phyloP scores from a whole-genome alignment of 2,888 invertebrate genomes.

The Margaritifera margaritifera region DNA sequence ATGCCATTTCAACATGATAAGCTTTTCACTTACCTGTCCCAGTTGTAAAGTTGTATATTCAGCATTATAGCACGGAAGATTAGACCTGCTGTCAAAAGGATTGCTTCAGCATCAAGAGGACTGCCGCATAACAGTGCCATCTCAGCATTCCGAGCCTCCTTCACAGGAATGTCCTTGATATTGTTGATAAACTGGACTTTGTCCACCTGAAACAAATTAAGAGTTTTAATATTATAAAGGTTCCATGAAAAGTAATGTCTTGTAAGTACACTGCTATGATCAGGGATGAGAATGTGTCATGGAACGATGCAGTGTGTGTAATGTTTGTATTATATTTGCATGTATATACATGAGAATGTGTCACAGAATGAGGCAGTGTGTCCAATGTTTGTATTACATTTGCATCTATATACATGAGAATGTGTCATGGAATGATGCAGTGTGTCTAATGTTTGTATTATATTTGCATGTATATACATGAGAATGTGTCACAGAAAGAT shows the following conservation, averaged over 20 bases:
- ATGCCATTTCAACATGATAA: not conserved
- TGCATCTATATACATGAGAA: too few species aligned
- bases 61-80: conserved; percentile 82
- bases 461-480: too few species aligned
- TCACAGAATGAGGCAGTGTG: too few species aligned
- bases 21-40: conserved; percentile 78
- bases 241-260: too few species aligned
- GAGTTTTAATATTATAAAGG: conserved; percentile 3
- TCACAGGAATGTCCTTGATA: conserved; percentile 72
- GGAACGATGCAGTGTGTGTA: not conserved
- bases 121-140: conserved; percentile 82
- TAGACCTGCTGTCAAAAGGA: conserved; percentile 79
- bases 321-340: too few species aligned
- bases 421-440: too few species aligned
- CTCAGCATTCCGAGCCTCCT: conserved; percentile 79
- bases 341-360: too few species aligned
- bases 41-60: conserved; percentile 82
- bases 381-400: too few species aligned
- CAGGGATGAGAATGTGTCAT: not conserved
- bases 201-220: conserved; percentile 68
- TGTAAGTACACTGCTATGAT: not conserved
- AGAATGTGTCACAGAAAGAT: too few species aligned
- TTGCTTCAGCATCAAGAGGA: conserved; percentile 81
- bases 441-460: too few species aligned
- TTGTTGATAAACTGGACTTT: conserved; percentile 74